Percentiles rank a stretch among this genome's conserved stretches.
Conservation (phyloP, 2,888 invertebrate genomes). For the Galerucella pusilla region DNA sequence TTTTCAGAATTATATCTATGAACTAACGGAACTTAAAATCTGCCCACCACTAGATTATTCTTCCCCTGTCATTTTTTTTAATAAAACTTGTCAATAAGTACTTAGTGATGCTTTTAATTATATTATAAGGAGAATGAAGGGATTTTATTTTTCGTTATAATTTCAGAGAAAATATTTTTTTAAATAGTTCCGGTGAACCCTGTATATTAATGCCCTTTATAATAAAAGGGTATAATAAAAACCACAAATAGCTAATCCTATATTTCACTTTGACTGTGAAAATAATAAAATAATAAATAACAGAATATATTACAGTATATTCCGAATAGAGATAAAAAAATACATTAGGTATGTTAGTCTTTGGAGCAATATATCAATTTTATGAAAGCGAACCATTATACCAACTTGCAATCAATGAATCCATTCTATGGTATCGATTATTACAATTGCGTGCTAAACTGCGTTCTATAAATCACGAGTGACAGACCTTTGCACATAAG, state of each 20-base stretch:
- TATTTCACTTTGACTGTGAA: conserved; percentile 3
- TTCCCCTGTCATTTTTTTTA: no score
- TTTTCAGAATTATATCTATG: no score
- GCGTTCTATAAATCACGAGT: conserved; percentile 44
- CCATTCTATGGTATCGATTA: conserved; percentile 42
- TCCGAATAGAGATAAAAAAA: conserved; percentile 26
- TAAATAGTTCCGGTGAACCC: no score
- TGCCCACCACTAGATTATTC: no score
- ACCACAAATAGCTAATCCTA: background rate
- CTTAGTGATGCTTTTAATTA: no score
- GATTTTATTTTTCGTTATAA: no score
- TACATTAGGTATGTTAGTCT: conserved; percentile 31
- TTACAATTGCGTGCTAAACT: conserved; percentile 47
- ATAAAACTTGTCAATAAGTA: no score
- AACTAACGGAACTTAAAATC: no score
- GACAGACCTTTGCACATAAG: conserved; percentile 45
- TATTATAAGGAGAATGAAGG: no score
- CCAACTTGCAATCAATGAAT: conserved; percentile 43
- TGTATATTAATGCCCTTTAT: background rate
- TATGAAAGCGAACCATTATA: conserved; percentile 38
- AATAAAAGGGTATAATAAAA: background rate
- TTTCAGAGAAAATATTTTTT: no score
- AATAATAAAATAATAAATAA: conserved; percentile 26
- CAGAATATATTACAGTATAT: conserved; percentile 19
- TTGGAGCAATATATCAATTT: conserved; percentile 39